Base-by-base conservation (phyloP, 2,797 vertebrate species). In the Typhlichthys subterraneus region DNA sequence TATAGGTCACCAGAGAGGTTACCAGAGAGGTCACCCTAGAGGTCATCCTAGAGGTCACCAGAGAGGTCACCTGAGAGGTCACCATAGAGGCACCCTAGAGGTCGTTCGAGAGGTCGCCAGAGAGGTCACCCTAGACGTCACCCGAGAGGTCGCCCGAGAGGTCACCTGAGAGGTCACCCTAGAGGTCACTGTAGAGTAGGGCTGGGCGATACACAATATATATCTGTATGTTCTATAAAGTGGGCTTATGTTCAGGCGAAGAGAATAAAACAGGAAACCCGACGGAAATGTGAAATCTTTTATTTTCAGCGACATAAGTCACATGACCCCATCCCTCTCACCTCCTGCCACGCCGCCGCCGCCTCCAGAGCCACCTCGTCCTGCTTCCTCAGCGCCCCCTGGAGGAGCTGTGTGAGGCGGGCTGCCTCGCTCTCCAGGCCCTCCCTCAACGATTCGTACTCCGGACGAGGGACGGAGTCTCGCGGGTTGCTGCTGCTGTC, bases 301-400 rank as follows among this genome's bases (percentile, higher is more conserved):
- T 23, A 23, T 23, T 23, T 4, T 23, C 23, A 23, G 23, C 23
- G 3, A 23, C 23, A 23, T 23, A 23, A 23, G 23, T 29, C 23
- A 29, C 23, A 29, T 3, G 9, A 45, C 15, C 12, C 12, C 14
- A 23, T 11, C 8, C 86, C 80, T 13, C 86, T 87, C 69, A 95
- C 89, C 79, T 96, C 95, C 76, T 94, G 95, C 93, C 92, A 94
- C 1, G 94, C 88, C 1, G 95, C 92, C 3, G 90, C 86, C 13
- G 89, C 92, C 77, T 97, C 95, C 46, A 92, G 84, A 14, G 94
- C 93, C 87, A 95, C 85, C 61, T 93, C 95, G 33, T 98, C 97
- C 84, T 93, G 96, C 77, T 97, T 97, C 77, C 92, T 91, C 14
- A 95, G 80, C 0, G 95, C 91, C 48, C 94, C 94, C 81, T 95